Evolutionary conservation across 2,888 invertebrate species (phyloP), one percentile per base, ranked within the genome.

Genomic region (Shargacucullia verbasci): DNA sequence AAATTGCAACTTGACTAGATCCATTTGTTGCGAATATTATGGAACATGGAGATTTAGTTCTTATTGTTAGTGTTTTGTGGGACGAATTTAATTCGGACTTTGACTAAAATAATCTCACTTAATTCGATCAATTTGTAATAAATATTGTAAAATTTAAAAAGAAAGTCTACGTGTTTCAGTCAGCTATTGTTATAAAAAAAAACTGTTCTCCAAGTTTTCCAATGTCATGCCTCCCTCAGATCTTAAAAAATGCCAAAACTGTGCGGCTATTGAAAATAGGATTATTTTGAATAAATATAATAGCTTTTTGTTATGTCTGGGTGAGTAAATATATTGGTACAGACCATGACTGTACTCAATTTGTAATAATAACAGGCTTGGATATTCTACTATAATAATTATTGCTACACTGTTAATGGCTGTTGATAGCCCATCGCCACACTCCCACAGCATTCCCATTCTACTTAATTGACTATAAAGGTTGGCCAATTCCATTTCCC

Each of bases 231-330:
- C n/a, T n/a, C n/a, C n/a, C n/a, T n/a, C n/a, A 0, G 52, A 33
- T 9, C 12, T 34, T 31, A 45, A 49, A 58, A 48, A 48, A 59
- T 34, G 46, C 15, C 41, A 38, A 54, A 49, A 46, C 43, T 25
- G 37, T 53, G 53, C 45, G 12, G 37, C 13, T 45, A 46, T 59
- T 53, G 40, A 46, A 59, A 66, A 54, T n/a, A 35, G 54, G 38
- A 49, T 60, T 59, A 54, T 48, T 59, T 64, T 53, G 44, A 35
- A 59, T 52, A 53, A 48, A 64, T 65, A 45, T 15, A 53, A 54
- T 31, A 15, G 29, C 13, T 12, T 34, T 38, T 12, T 27, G 44
- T n/a, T n/a, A n/a, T n/a, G n/a, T n/a, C n/a, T n/a, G n/a, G 20
- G 20, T 20, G 20, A 20, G 20, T n/a, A n/a, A 27, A 27, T 27